A percentile compares a stretch with the other conserved stretches of the same genome.
These are phyloP conservation scores for Tethea ocularis DNA, from an alignment of 2,888 invertebrate species.

Conservation along the genomic window DNA sequence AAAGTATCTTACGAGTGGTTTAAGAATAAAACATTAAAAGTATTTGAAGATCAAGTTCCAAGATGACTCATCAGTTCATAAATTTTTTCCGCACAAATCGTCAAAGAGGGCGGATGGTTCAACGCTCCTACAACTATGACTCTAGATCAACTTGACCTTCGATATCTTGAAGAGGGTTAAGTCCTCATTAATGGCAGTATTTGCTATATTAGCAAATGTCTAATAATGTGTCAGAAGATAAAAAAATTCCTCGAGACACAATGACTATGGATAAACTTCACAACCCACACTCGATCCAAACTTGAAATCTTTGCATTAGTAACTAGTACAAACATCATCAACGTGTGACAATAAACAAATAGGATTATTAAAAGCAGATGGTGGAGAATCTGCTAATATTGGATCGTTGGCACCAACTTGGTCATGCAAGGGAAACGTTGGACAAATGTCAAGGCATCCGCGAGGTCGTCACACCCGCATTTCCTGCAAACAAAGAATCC, in stretches of 20 bases:
- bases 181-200: not conserved
- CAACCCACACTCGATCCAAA: not conserved
- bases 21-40: not conserved
- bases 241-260: not conserved
- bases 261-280: not conserved
- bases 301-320: not conserved
- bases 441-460: constrained; percentile 50
- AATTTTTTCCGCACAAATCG: not conserved
- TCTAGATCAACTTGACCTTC: constrained; percentile 50
- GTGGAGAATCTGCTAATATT: constrained; percentile 9
- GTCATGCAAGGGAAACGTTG: constrained; percentile 29
- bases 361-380: constrained; percentile 14
- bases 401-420: constrained; percentile 23
- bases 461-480: constrained; percentile 48
- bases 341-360: constrained; percentile 15
- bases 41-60: not conserved
- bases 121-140: constrained; percentile 31
- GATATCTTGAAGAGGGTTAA: constrained; percentile 49
- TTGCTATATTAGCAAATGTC: not conserved
- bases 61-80: not conserved
- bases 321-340: constrained; percentile 9
- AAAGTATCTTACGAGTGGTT: not conserved
- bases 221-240: too few species aligned
- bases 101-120: constrained; percentile 29
- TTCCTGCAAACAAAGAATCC: constrained; percentile 46